Evolutionary conservation across 1,140 invertebrate genomes (phyloP).

Genomic region (Scaptomyza hsui): DNA sequence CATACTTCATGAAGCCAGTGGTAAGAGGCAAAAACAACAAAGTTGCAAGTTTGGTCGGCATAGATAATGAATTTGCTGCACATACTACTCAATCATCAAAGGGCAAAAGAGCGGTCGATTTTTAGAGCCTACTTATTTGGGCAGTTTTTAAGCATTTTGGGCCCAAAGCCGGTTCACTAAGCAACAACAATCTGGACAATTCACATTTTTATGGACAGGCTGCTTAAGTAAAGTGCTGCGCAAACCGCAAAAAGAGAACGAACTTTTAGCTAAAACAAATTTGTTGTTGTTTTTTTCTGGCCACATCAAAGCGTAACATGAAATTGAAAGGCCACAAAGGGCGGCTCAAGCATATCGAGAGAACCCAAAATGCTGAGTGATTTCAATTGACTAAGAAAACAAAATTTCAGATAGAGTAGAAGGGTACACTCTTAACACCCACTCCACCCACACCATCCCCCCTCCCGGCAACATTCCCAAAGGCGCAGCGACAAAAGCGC

Average conservation of each 20-base stretch:
- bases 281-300: constrained; percentile 28
- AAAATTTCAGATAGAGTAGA: constrained; percentile 52
- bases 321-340: constrained; percentile 60
- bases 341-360: constrained; percentile 56
- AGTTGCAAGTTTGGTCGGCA: constrained; percentile 20
- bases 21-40: constrained; percentile 12
- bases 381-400: constrained; percentile 83
- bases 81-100: constrained; percentile 6
- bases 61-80: constrained; percentile 35
- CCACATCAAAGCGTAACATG: constrained; percentile 75
- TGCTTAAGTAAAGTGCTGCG: constrained; percentile 39
- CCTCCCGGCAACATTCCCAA: constrained; percentile 8
- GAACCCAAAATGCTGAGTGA: constrained; percentile 63
- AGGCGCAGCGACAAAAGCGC: constrained; percentile 73
- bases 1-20: constrained; percentile 8
- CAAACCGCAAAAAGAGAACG: constrained; percentile 53
- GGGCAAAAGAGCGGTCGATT: background rate
- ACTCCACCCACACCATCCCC: background rate
- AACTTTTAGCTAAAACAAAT: constrained; percentile 63
- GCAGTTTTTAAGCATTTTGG: background rate
- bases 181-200: constrained; percentile 42
- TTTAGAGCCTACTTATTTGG: background rate
- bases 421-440: background rate
- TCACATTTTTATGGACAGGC: constrained; percentile 61
- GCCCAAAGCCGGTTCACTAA: constrained; percentile 55